These are phyloP conservation scores for Acanthiza pusilla DNA, from an alignment of 2,797 vertebrate genomes.

Conservation along the genomic window DNA sequence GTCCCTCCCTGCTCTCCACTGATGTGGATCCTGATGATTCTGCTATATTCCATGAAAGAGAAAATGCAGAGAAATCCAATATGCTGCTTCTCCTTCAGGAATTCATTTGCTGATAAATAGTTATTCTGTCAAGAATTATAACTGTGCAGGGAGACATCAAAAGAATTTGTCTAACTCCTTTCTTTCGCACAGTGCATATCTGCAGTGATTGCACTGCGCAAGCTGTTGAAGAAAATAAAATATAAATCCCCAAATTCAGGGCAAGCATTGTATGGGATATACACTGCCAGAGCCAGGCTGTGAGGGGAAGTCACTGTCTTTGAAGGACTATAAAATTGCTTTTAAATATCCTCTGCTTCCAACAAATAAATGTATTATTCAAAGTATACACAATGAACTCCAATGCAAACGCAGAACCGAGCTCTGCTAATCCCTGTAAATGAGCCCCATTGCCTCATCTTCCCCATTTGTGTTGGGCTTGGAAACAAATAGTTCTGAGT, in stretches of 20 bases:
- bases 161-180: constrained; percentile 29
- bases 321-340: neutral
- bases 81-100: constrained; percentile 31
- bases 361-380: neutral
- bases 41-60: constrained; percentile 6
- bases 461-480: neutral
- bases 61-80: constrained; percentile 58
- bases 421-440: neutral
- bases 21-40: neutral
- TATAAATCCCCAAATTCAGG: neutral
- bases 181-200: neutral
- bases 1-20: neutral
- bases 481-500: neutral
- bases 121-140: constrained; percentile 58
- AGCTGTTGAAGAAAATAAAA: constrained; percentile 8
- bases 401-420: neutral
- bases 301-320: neutral
- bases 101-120: constrained; percentile 60
- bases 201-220: neutral
- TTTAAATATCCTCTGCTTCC: neutral
- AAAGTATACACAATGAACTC: neutral
- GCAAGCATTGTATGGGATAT: neutral
- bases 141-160: constrained; percentile 37
- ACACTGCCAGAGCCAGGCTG: neutral
- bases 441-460: neutral